A percentile compares a stretch with the other conserved stretches of the same genome.
These are phyloP conservation scores for Oncorhynchus keta DNA, from an alignment of 2,113 vertebrate genomes.

Conservation along the genomic window DNA sequence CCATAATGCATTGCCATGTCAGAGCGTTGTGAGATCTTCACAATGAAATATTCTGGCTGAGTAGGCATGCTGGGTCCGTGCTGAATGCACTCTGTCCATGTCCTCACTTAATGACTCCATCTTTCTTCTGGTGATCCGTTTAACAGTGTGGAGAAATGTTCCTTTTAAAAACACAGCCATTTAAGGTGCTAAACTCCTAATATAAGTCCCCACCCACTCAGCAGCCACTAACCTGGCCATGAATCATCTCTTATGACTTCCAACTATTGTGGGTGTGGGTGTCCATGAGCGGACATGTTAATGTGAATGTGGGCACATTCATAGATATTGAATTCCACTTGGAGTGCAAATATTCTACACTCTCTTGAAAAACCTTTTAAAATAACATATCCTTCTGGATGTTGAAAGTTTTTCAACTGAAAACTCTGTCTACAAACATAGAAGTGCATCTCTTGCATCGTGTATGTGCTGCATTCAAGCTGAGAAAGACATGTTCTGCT, in stretches of 20 bases:
- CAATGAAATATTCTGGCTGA: slow-evolving; percentile 63
- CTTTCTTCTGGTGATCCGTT: slow-evolving; percentile 55
- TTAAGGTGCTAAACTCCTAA: slow-evolving; percentile 38
- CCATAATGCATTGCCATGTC: slow-evolving; percentile 65
- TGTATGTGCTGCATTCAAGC: no score
- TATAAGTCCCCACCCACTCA: slow-evolving; percentile 30
- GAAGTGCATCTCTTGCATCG: no score
- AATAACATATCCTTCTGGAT: no score
- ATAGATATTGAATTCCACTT: background rate
- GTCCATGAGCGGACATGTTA: background rate
- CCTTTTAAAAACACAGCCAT: slow-evolving; percentile 62
- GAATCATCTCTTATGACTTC: slow-evolving; percentile 40
- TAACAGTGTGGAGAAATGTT: slow-evolving; percentile 55
- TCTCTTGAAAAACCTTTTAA: no score
- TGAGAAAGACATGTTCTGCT: no score
- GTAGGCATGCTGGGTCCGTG: slow-evolving; percentile 51
- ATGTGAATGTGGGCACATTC: background rate
- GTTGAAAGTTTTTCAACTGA: no score
- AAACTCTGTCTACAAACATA: no score
- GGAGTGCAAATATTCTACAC: no score
- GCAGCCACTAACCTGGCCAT: slow-evolving; percentile 22
- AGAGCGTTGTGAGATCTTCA: slow-evolving; percentile 58
- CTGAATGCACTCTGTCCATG: slow-evolving; percentile 53
- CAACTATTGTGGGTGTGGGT: slow-evolving; percentile 10
- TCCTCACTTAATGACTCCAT: slow-evolving; percentile 66